Evolutionary conservation across 2,113 vertebrate species (phyloP).

Genomic region (Hiodon alosoides): DNA sequence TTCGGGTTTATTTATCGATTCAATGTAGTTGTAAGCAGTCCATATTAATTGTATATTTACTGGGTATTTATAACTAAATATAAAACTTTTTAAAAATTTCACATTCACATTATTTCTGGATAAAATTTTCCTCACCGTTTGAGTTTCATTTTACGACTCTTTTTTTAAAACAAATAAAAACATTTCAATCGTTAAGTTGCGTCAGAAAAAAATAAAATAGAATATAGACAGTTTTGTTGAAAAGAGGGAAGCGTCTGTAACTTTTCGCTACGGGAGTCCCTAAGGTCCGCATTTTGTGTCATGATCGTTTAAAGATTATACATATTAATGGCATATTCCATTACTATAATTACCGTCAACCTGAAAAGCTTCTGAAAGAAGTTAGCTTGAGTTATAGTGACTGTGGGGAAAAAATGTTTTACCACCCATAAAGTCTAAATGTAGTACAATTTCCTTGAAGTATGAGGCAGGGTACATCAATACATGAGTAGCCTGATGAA

Average conservation of each 20-base stretch:
- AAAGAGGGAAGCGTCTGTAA: slow-evolving; percentile 72
- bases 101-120: not conserved
- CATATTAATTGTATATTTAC: too few species aligned
- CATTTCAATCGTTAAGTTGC: not conserved
- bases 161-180: slow-evolving; percentile 1
- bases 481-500: not conserved
- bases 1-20: too few species aligned
- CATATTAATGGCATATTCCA: slow-evolving; percentile 82
- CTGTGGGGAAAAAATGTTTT: slow-evolving; percentile 58
- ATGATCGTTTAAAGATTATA: slow-evolving; percentile 78
- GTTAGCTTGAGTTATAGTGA: slow-evolving; percentile 60
- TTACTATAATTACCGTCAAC: slow-evolving; percentile 92
- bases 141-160: not conserved
- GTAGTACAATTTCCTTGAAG: not conserved
- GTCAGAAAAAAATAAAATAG: slow-evolving; percentile 37
- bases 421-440: slow-evolving; percentile 68
- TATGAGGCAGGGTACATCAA: not conserved
- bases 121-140: not conserved
- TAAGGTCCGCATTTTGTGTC: slow-evolving; percentile 69
- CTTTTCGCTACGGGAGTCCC: slow-evolving; percentile 75
- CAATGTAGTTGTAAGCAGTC: too few species aligned
- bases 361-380: slow-evolving; percentile 70
- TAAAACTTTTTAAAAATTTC: not conserved
- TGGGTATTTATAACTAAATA: too few species aligned
- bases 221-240: slow-evolving; percentile 58